Conservation (phyloP, 2,797 vertebrate species). For the Gambelia wislizenii region DNA sequence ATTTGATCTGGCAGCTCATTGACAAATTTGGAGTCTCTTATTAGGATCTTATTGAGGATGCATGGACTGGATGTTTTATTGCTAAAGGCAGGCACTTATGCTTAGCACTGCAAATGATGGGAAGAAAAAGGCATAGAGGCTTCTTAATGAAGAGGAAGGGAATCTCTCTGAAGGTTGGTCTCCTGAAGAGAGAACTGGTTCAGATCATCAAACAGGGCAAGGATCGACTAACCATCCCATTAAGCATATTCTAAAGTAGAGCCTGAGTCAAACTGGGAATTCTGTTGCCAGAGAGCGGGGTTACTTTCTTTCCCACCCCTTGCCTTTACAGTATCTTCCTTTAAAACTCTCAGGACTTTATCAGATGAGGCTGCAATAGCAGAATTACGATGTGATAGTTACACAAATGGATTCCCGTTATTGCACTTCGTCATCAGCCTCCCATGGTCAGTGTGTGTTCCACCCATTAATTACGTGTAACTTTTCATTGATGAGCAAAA, state of each 20-base stretch:
- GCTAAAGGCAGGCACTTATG: rapidly evolving
- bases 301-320: too few relatives aligned
- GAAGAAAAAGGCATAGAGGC: rapidly evolving
- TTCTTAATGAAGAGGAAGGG: neutral
- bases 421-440: too few relatives aligned
- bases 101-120: rapidly evolving
- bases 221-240: neutral
- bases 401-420: too few relatives aligned
- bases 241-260: neutral
- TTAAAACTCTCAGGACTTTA: neutral
- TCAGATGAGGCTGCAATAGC: too few relatives aligned
- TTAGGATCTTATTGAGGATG: neutral
- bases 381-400: too few relatives aligned
- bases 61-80: neutral
- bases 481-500: too few relatives aligned
- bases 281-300: neutral
- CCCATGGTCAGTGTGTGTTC: too few relatives aligned
- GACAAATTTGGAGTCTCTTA: neutral
- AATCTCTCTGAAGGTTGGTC: neutral
- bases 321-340: neutral
- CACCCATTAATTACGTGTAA: too few relatives aligned
- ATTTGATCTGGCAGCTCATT: neutral
- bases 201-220: neutral
- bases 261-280: neutral
- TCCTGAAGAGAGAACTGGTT: neutral